Conservation (phyloP, 2,888 invertebrate species). For the Xestia ashworthii region DNA sequence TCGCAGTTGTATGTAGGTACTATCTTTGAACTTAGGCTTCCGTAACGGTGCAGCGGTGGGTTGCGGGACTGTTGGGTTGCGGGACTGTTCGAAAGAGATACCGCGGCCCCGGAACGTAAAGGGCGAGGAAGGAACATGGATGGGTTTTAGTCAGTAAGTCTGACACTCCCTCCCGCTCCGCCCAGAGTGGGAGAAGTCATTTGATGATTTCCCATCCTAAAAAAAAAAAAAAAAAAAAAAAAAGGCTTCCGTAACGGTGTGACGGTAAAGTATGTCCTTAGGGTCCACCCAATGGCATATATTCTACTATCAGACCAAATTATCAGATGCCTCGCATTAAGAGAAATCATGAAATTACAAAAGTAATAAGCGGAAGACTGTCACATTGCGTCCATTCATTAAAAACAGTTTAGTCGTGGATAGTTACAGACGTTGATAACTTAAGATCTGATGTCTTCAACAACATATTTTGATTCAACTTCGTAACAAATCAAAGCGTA, state of each 20-base stretch:
- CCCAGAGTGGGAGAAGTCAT: no score
- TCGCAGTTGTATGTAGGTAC: not conserved
- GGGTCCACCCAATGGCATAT: not conserved
- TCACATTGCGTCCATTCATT: constrained; percentile 24
- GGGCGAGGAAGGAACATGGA: no score
- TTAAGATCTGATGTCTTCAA: constrained; percentile 4
- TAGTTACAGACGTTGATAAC: constrained; percentile 5
- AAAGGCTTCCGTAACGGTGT: not conserved
- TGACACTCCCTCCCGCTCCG: no score
- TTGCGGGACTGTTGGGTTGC: no score
- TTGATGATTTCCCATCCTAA: no score
- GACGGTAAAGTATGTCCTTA: not conserved
- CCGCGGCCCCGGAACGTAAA: no score
- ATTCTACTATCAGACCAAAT: not conserved
- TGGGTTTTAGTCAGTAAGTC: no score
- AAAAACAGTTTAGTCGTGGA: constrained; percentile 19
- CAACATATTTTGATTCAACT: not conserved
- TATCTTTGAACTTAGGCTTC: not conserved
- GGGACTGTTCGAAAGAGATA: no score
- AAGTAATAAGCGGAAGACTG: constrained; percentile 4
- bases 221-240: no score
- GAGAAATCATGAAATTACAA: constrained; percentile 20
- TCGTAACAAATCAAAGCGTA: not conserved
- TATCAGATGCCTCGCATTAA: not conserved
- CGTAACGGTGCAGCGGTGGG: no score